Evolutionary conservation across 2,797 vertebrate genomes (phyloP), one percentile per base, ranked within the genome.

Genomic region (Dermochelys coriacea): DNA sequence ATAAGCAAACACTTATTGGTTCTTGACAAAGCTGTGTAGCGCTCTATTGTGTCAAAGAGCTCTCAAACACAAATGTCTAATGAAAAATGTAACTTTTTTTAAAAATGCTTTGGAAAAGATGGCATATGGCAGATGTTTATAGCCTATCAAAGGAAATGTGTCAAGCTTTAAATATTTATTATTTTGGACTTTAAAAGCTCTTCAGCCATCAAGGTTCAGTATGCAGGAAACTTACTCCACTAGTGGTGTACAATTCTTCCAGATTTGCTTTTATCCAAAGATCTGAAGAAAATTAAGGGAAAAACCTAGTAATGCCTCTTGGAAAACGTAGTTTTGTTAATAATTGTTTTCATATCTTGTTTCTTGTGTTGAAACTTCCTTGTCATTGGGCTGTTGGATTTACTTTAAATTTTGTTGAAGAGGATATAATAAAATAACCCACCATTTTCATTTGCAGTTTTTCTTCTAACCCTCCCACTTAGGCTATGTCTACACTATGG

Each of bases 241-340:
- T 1, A 0, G 11, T 49, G 1, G 6, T 51, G 45, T 4, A n/a
- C 0, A 8, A 57, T n/a, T 52, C 91, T 16, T 45, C 80, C 0
- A 0, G 5, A 52, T 23, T 2, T 8, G 1, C 34, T 78, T 87
- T 51, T n/a, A 68, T 81, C 50, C 77, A 87, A n/a, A 86, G 75
- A 78, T 18, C 50, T 29, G 5, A 21, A 84, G 61, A 50, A 12
- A 54, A 88, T 0, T 0, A 0, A 18, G 0, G 0, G 2, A 2
- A 16, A 34, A 0, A 8, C 6, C n/a, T 8, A 12, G 0, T 0
- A 45, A 1, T 51, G 1, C 8, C 90, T 1, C 51, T 61, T 84
- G 80, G 71, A 81, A 88, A 55, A 21, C 14, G 47, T 19, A 18
- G 0, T 16, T 1, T 37, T 94, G 86, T 47, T 11, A 37, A 34